A percentile compares a stretch with the other conserved stretches of the same genome.
phyloP scores from a whole-genome alignment of 2,888 invertebrate species.

The Meta bourneti region DNA sequence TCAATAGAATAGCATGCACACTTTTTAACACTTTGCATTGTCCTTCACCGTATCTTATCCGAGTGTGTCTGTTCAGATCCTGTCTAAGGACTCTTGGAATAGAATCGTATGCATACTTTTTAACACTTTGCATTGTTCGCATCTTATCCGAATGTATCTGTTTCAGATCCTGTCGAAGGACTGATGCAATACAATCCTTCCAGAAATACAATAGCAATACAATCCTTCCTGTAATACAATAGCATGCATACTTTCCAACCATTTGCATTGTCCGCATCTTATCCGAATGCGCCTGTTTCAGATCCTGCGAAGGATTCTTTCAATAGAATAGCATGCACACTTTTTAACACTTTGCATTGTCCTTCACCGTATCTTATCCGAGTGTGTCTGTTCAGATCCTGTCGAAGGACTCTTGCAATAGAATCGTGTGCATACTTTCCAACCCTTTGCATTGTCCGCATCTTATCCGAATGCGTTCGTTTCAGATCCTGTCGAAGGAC shows the following conservation, averaged over 20 bases:
- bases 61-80: too few relatives aligned
- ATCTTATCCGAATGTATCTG: neutral
- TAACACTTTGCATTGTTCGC: neutral
- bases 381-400: too few relatives aligned
- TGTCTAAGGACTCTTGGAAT: neutral
- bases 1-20: too few relatives aligned
- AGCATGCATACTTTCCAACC: too few relatives aligned
- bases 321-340: too few relatives aligned
- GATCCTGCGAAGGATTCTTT: conserved; percentile 79
- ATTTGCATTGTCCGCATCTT: too few relatives aligned
- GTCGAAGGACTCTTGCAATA: neutral
- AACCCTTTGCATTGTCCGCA: too few relatives aligned
- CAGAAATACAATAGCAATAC: too few relatives aligned
- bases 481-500: conserved; percentile 78
- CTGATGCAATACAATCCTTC: too few relatives aligned
- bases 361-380: too few relatives aligned
- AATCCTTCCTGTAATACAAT: too few relatives aligned
- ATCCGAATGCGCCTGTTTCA: conserved; percentile 30
- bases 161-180: conserved; percentile 75
- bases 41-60: too few relatives aligned
- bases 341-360: neutral
- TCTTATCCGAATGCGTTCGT: neutral
- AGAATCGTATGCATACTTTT: neutral
- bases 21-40: neutral
- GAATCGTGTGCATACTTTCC: neutral